Base-by-base conservation (phyloP, 2,797 vertebrate genomes). In the Bufotes viridis region DNA sequence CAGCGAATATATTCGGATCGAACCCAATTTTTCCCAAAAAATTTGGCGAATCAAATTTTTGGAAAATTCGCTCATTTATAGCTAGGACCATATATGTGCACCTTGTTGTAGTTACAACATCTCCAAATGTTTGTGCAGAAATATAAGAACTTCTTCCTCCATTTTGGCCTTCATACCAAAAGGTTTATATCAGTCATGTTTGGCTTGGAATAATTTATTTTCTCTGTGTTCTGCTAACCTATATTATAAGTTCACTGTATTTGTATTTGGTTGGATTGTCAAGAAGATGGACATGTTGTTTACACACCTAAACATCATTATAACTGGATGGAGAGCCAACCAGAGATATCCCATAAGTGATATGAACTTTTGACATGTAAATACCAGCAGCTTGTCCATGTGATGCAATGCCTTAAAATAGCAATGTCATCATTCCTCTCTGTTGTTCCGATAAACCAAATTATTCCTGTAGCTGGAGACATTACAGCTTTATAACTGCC, bases 321-420 rank as follows among this genome's bases (percentile, higher is more conserved):
- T 34, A 74, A 76, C 70, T 15, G 57, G 58, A 72, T 53, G 24
- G 51, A 15, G 67, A 55, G 81, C 81, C 67, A 75, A 61, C 20
- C 70, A 61, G 82, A 76, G 82, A 84, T 72, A 84, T 84, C 55
- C 70, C 69, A 84, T 74, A 75, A 84, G 70, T 75, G 69, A 84
- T 75, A 61, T 75, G 69, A 75, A 84, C 69, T 74, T 82, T 74
- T 63, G 80, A 87, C 79, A 82, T 82, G 69, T 82, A 82, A 82
- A 75, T 87, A 82, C 55, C 79, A 81, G 79, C 79, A 74, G 55
- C 57, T 76, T 75, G 69, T 74, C 57, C 74, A 79, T 82, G 57
- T 75, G 69, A 87, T 75, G 76, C 18, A 72, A 75, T 87, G 18
- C 42, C 78, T 81, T 24, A 87, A 87, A 82, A 87, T 76, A 87